A percentile compares a stretch with the other conserved stretches of the same genome.
Evolutionary conservation across 2,113 vertebrate species (phyloP).

Genomic region (Syrmaticus mikado): DNA sequence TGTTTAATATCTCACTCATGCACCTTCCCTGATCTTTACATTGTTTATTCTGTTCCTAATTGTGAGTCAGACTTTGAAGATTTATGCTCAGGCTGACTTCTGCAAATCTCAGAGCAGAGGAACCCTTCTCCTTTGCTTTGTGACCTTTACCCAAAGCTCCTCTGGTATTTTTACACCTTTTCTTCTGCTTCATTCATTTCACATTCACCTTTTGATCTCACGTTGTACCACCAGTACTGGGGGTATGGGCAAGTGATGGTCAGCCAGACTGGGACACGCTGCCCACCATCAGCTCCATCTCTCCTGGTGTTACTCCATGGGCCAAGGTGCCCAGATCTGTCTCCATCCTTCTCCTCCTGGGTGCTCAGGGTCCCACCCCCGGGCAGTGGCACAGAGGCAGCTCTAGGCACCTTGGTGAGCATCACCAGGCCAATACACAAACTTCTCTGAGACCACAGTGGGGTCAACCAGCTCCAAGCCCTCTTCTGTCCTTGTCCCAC

Average conservation of each 20-base stretch:
- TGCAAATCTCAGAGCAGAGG: background rate
- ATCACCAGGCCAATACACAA: rapidly evolving
- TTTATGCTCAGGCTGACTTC: background rate
- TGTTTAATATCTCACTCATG: background rate
- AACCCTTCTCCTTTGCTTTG: background rate
- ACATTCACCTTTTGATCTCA: background rate
- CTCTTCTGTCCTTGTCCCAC: background rate
- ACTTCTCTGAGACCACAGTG: rapidly evolving
- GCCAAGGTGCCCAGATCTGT: background rate
- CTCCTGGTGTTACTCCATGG: background rate
- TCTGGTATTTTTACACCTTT: background rate
- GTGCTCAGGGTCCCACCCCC: background rate
- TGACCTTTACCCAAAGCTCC: background rate
- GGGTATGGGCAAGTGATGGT: background rate
- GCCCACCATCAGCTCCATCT: background rate
- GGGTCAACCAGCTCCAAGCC: background rate
- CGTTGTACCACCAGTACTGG: background rate
- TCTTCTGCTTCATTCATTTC: background rate
- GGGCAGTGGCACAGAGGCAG: background rate
- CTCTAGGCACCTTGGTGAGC: background rate
- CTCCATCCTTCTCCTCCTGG: background rate
- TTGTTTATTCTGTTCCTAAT: background rate
- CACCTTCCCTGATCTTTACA: background rate
- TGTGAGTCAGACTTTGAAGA: background rate
- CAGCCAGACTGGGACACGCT: background rate